phyloP scores from a whole-genome alignment of 2,113 vertebrate species.

The Megalops atlanticus region DNA sequence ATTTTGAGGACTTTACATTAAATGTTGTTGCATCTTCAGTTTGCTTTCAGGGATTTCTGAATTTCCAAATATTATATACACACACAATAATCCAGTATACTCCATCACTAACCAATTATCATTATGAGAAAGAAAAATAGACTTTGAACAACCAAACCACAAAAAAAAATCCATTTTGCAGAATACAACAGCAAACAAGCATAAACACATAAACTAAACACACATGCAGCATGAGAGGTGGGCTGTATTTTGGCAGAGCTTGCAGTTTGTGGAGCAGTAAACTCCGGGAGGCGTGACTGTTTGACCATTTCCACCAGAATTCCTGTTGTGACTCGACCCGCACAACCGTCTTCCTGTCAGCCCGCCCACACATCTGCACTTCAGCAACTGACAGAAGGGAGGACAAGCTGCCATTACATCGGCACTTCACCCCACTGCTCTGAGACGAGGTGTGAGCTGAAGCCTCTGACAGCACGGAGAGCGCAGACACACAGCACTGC shows the following conservation, averaged over 20 bases:
- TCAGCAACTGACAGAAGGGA: neutral
- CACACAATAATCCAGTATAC: too few species aligned
- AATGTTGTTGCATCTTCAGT: too few species aligned
- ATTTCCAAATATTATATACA: too few species aligned
- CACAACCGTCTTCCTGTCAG: neutral
- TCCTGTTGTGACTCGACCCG: neutral
- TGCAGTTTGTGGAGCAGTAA: neutral
- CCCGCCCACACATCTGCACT: neutral
- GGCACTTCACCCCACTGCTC: too few species aligned
- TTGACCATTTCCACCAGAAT: conserved; percentile 4
- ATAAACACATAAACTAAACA: neutral
- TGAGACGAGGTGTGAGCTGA: neutral
- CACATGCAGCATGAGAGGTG: neutral
- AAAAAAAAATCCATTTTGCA: neutral
- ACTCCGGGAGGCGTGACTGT: neutral
- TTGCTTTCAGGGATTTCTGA: too few species aligned
- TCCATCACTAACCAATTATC: too few species aligned
- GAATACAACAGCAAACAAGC: neutral
- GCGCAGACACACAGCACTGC: neutral
- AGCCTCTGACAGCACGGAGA: neutral
- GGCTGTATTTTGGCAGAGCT: neutral
- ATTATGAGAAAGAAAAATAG: too few species aligned
- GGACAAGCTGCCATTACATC: neutral
- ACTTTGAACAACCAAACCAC: neutral
- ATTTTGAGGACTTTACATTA: too few species aligned